Evolutionary conservation across 53 echinoderm and acorn worm species (phyloP), one percentile per base, ranked within the genome.

Genomic region (Apostichopus leukothele): DNA sequence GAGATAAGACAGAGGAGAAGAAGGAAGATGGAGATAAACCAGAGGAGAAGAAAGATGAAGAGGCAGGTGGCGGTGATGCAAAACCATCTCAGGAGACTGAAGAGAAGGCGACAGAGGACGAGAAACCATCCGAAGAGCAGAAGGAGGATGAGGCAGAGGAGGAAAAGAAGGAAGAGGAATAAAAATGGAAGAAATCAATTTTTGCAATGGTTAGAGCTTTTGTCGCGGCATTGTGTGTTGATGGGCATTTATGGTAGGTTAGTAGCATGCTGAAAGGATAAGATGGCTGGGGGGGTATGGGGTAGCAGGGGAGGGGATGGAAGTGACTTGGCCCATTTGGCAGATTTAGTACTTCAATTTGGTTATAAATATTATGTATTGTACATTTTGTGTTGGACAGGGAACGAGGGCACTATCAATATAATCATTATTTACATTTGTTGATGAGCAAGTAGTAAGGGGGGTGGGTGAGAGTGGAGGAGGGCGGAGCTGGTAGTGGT

Each of bases 11-110:
- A 1, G 66, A 63, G 50, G 22, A 63, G 4, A 53, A 81, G 55
- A 16, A 66, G 18, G 85, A 85, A 60, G 77, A 16, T 8, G 85
- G 10, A 39, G 85, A 9, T 13, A 59, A 85, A 85, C 39, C 66
- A 26, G 57, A 85, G 67, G 85, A 85, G 66, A 60, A 67, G 50
- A 25, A 78, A 60, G 57, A 83, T 7, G 22, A 52, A 11, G 54
- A 8, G 7, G 74, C 7, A 1, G 14, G 14, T 19, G 74, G 14
- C 10, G 57, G 7, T 1, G 71, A 71, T 1, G 71, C 71, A n/a
- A n/a, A 14, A n/a, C 2, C 71, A 71, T 18, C 71, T 16, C 14
- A 71, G 20, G 78, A 78, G 25, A 52, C 51, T 26, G 60, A 25
- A 57, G 55, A 53, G 55, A 60, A 57, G 19, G 16, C 5, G 59